These are phyloP conservation scores for Oryzias curvinotus DNA, from an alignment of 2,113 vertebrate genomes.

Conservation along the genomic window DNA sequence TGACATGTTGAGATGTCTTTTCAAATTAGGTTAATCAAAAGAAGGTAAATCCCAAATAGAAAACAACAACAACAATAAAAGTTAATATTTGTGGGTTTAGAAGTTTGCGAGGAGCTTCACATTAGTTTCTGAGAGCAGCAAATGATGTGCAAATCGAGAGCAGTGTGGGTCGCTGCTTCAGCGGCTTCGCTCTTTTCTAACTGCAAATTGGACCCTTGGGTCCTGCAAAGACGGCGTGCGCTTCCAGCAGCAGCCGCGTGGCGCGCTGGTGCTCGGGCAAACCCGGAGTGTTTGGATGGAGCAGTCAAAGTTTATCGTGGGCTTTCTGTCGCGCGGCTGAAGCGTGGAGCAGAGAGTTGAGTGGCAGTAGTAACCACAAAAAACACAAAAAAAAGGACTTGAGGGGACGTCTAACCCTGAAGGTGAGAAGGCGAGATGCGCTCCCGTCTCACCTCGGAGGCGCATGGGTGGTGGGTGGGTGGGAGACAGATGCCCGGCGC, in stretches of 20 bases:
- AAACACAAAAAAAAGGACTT: slow-evolving; percentile 13
- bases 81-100: slow-evolving; percentile 6
- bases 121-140: slow-evolving; percentile 11
- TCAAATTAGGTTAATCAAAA: too few relatives aligned
- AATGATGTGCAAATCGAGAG: slow-evolving; percentile 42
- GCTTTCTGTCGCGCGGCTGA: slow-evolving; percentile 31
- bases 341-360: slow-evolving; percentile 12
- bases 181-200: slow-evolving; percentile 1
- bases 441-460: slow-evolving; percentile 34
- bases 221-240: slow-evolving; percentile 18
- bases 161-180: slow-evolving; percentile 9
- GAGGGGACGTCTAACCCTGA: neutral
- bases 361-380: slow-evolving; percentile 3
- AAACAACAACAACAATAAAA: too few relatives aligned
- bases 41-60: too few relatives aligned
- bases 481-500: slow-evolving; percentile 7
- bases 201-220: slow-evolving; percentile 63
- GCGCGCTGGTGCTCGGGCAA: slow-evolving; percentile 66
- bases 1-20: too few relatives aligned
- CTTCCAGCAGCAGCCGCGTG: slow-evolving; percentile 38
- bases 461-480: slow-evolving; percentile 28
- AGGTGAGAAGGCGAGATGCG: slow-evolving; percentile 31
- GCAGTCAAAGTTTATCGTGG: slow-evolving; percentile 67
- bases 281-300: slow-evolving; percentile 27
- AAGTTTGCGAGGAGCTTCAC: slow-evolving; percentile 3